Evolutionary conservation across 2,113 vertebrate species (phyloP).

Genomic region (Coptodon bakossiorum): DNA sequence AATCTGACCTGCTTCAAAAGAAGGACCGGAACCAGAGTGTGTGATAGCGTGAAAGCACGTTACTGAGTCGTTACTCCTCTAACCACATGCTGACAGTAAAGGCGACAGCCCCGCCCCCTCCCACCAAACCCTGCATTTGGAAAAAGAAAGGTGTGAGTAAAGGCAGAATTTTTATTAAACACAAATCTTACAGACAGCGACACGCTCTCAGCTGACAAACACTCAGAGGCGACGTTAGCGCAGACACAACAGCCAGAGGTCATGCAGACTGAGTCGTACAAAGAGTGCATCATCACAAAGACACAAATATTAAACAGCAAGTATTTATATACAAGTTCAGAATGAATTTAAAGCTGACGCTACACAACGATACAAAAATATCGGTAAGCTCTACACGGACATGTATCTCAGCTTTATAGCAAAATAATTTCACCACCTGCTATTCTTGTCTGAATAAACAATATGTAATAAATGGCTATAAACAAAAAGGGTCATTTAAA

Average conservation of each 20-base stretch:
- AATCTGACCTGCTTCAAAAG: background rate
- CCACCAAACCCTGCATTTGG: background rate
- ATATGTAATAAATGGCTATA: background rate
- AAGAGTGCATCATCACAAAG: background rate
- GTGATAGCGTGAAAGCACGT: rapidly evolving
- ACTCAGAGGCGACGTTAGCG: background rate
- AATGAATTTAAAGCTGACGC: background rate
- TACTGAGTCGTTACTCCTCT: rapidly evolving
- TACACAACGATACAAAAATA: background rate
- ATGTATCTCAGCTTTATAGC: background rate
- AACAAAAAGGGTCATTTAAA: background rate
- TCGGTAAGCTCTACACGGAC: background rate
- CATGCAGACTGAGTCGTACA: background rate
- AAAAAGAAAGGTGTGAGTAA: background rate
- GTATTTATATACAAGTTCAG: background rate
- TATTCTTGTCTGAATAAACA: background rate
- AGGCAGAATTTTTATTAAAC: background rate
- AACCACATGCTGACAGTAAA: background rate
- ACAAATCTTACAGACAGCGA: background rate
- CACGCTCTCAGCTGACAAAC: background rate
- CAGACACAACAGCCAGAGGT: background rate
- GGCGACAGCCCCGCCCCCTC: background rate
- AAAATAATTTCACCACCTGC: background rate
- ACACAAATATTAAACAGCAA: background rate
- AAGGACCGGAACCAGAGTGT: background rate